phyloP scores from a whole-genome alignment of 1,140 invertebrate species.

The Dysdera silvatica region DNA sequence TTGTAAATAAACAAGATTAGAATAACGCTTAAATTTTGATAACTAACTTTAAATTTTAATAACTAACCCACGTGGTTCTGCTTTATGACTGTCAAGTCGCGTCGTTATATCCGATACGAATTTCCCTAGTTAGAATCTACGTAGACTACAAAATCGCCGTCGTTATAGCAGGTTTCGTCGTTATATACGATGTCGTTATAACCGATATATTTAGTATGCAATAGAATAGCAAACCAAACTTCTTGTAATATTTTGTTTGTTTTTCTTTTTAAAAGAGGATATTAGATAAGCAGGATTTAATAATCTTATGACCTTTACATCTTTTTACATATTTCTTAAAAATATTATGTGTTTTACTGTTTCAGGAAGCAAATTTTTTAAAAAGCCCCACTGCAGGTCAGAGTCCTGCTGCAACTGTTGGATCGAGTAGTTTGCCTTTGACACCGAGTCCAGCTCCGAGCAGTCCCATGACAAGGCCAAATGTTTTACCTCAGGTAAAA shows the following conservation, averaged over 20 bases:
- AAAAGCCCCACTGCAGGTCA: constrained; percentile 20
- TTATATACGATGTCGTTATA: no score
- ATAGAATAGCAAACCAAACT: neutral
- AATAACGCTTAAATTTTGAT: no score
- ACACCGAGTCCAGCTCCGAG: constrained; percentile 25
- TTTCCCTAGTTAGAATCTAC: no score
- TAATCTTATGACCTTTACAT: neutral
- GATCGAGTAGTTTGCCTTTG: constrained; percentile 19
- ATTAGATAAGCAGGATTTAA: neutral
- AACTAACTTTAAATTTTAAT: no score
- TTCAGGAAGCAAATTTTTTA: constrained; percentile 13
- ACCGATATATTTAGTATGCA: neutral
- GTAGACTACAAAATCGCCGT: neutral
- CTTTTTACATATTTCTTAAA: neutral
- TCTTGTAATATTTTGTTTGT: neutral
- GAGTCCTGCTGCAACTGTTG: constrained; percentile 24
- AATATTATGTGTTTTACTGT: neutral
- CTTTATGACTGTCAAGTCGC: no score
- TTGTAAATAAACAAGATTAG: no score
- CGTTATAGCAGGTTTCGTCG: no score
- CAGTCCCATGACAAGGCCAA: constrained; percentile 14
- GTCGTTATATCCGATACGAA: no score
- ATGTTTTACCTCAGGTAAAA: constrained; percentile 18
- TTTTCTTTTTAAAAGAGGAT: neutral
- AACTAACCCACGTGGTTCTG: no score